Evolutionary conservation across 2,888 invertebrate species (phyloP).

Genomic region (Subacronicta megacephala): DNA sequence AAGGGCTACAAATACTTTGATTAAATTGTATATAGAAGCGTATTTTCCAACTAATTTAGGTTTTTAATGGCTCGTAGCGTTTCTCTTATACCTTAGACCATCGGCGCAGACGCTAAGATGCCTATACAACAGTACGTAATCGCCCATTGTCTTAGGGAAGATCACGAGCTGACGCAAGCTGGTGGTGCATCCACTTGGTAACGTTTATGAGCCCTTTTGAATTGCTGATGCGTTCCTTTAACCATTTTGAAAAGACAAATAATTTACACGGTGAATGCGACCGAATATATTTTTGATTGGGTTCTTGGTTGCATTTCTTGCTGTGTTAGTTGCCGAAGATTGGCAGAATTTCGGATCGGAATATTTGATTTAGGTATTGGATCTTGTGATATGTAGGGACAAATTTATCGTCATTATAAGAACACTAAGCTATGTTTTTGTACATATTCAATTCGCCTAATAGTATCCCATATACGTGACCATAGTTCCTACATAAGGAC

Average conservation of each 20-base stretch:
- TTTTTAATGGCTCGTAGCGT: slow-evolving; percentile 12
- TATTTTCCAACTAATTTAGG: background rate
- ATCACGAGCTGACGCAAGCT: slow-evolving; percentile 83
- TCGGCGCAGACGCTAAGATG: slow-evolving; percentile 58
- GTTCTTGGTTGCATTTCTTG: slow-evolving; percentile 19
- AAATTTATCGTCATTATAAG: no score
- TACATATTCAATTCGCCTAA: no score
- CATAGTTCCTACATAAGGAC: no score
- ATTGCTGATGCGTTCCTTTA: slow-evolving; percentile 52
- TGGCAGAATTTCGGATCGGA: background rate
- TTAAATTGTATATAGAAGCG: no score
- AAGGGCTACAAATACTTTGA: no score
- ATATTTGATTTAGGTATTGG: no score
- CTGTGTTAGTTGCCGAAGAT: background rate
- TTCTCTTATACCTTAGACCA: slow-evolving; percentile 60
- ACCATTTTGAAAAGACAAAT: slow-evolving; percentile 54
- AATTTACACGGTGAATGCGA: slow-evolving; percentile 53
- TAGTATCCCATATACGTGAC: no score
- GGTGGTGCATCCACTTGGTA: slow-evolving; percentile 62
- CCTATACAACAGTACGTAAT: slow-evolving; percentile 77
- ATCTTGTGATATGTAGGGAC: no score
- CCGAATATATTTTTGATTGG: slow-evolving; percentile 41
- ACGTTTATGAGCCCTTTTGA: slow-evolving; percentile 58
- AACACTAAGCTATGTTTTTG: no score
- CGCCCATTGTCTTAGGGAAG: slow-evolving; percentile 79